phyloP scores from a whole-genome alignment of 2,888 invertebrate genomes.

The Rhodophaea formosa region DNA sequence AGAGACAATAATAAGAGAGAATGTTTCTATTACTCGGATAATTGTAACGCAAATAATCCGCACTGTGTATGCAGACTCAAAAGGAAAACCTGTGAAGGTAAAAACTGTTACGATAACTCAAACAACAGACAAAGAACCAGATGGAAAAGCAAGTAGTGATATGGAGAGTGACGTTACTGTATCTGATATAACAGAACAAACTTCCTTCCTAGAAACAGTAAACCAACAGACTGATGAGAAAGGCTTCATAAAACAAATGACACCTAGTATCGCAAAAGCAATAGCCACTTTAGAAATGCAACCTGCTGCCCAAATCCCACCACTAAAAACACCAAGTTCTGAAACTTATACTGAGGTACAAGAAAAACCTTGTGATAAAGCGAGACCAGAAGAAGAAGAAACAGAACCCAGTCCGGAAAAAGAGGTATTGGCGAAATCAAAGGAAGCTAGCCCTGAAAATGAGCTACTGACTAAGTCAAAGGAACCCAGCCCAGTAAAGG shows the following conservation, averaged over 20 bases:
- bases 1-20: not conserved
- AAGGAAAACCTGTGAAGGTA: conserved; percentile 15
- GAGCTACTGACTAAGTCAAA: conserved; percentile 11
- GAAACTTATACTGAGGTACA: no score
- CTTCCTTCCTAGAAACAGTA: not conserved
- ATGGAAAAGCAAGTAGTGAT: conserved; percentile 15
- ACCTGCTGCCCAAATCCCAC: not conserved
- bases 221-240: not conserved
- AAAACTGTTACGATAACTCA: conserved; percentile 20
- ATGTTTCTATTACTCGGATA: conserved; percentile 18
- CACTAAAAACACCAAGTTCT: conserved; percentile 14
- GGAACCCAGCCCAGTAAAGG: conserved; percentile 3
- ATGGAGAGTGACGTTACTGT: not conserved
- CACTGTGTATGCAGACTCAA: conserved; percentile 21
- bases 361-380: no score
- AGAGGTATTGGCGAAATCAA: conserved; percentile 16
- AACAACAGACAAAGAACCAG: conserved; percentile 17
- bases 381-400: conserved; percentile 1
- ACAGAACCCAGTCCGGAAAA: conserved; percentile 18
- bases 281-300: conserved; percentile 1
- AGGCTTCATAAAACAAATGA: not conserved
- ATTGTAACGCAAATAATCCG: conserved; percentile 19
- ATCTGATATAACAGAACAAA: not conserved
- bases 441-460: conserved; percentile 12
- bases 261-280: not conserved